Conservation (phyloP, 2,888 invertebrate species). For the Entomobrya multifasciata region DNA sequence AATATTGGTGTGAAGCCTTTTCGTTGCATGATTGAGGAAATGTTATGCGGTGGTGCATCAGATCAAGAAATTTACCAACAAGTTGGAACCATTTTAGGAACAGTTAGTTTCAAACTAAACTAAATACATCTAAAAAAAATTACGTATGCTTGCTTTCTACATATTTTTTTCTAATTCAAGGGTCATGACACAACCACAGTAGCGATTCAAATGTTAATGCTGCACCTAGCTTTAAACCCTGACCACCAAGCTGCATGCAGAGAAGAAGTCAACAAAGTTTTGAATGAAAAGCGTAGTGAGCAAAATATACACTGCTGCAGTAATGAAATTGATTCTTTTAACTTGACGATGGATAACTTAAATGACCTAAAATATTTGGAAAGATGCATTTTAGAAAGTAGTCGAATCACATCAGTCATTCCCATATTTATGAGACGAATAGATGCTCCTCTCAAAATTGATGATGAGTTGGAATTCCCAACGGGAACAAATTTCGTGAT, state of each 20-base stretch:
- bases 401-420: not conserved
- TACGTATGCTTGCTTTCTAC: not conserved
- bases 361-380: not conserved
- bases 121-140: not conserved
- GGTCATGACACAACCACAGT: not conserved
- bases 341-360: constrained; percentile 11
- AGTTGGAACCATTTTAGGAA: not conserved
- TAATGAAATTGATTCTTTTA: too few relatives aligned
- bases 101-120: not conserved
- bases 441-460: not conserved
- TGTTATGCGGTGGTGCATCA: not conserved
- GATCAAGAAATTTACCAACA: constrained; percentile 22
- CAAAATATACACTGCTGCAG: too few relatives aligned
- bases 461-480: not conserved
- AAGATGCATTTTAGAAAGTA: constrained; percentile 22
- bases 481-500: too few relatives aligned
- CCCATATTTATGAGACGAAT: not conserved
- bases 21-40: constrained; percentile 5
- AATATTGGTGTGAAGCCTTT: not conserved
- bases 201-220: not conserved
- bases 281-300: not conserved
- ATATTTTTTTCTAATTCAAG: not conserved
- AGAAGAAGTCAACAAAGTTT: not conserved
- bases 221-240: not conserved
- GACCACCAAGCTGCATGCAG: not conserved